Evolutionary conservation across 2,888 invertebrate genomes (phyloP), one percentile per base, ranked within the genome.

Genomic region (Lacanobia oleracea): DNA sequence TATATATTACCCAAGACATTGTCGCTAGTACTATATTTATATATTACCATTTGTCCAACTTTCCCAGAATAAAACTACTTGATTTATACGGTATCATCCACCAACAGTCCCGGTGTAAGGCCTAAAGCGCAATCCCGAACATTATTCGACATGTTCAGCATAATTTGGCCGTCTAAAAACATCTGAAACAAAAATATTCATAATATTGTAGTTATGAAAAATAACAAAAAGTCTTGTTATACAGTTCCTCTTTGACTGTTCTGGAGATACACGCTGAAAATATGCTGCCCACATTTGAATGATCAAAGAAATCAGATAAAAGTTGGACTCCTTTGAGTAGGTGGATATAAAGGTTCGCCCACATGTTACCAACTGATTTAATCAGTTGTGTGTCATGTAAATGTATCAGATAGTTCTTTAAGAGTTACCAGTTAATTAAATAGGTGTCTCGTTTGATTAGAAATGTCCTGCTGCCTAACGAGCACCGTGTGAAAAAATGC

Each of bases 241-340:
- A 40, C 51, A 45, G 61, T 56, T 67, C 23, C 53, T 65, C 67
- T 82, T 76, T 82, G 63, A 40, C 23, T 48, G 50, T 64, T 69
- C 75, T n/a, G 63, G 61, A 59, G 75, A 72, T 65, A 76, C 67
- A 67, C 48, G 75, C 51, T 69, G 67, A 76, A 77, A 76, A 79
- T 83, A 79, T 79, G 72, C 70, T 59, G 61, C 43, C 70, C 68
- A 78, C 63, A 86, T 81, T 69, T 77, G 75, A 82, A 75, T 71
- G 84, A 89, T 88, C 86, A 89, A 89, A 86, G 86, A 71, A 60
- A 67, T 68, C 54, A 57, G 61, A 77, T 77, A 67, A 45, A 45
- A 48, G 27, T 60, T 48, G 14, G n/a, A 53, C 40, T 53, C 61
- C 60, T 84, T 84, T 82, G 68, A 57, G 53, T 54, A 23, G 21